Percentiles rank a stretch among this genome's conserved stretches.
Evolutionary conservation across 30 jellyfish, hydroid and myxozoan species (phyloP).

Genomic region (Hydractinia echinata): DNA sequence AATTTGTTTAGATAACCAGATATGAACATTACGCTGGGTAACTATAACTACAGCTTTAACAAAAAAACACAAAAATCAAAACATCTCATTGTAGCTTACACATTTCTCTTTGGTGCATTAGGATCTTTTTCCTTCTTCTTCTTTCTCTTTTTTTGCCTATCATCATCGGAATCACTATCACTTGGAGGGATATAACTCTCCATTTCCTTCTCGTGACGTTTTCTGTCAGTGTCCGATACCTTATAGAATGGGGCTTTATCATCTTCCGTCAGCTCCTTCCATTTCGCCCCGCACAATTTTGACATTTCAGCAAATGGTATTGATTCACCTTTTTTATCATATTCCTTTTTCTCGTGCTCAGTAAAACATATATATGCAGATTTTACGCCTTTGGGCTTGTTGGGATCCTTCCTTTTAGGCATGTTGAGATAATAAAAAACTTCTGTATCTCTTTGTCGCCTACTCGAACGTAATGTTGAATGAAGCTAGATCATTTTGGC

Average conservation of each 20-base stretch:
- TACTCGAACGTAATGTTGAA: too few relatives aligned
- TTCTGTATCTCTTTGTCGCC: too few relatives aligned
- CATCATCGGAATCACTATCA: conserved; percentile 66
- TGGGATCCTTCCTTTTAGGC: conserved; percentile 97
- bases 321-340: conserved; percentile 48
- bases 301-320: conserved; percentile 45
- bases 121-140: conserved; percentile 88
- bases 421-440: conserved; percentile 5
- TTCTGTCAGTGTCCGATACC: conserved; percentile 79
- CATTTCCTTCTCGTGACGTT: conserved; percentile 86
- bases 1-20: too few relatives aligned
- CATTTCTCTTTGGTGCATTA: conserved; percentile 86
- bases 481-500: too few relatives aligned
- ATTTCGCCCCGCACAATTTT: conserved; percentile 50
- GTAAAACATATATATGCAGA: conserved; percentile 85
- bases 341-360: conserved; percentile 57
- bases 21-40: too few relatives aligned
- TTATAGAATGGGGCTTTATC: conserved; percentile 72
- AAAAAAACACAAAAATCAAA: conserved; percentile 25
- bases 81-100: conserved; percentile 44
- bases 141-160: conserved; percentile 56
- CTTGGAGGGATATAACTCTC: conserved; percentile 90
- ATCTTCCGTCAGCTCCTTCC: conserved; percentile 79
- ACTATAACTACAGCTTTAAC: too few relatives aligned
- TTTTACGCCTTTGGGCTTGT: conserved; percentile 94